phyloP scores from a whole-genome alignment of 2,797 vertebrate genomes.

The Esox lucius region DNA sequence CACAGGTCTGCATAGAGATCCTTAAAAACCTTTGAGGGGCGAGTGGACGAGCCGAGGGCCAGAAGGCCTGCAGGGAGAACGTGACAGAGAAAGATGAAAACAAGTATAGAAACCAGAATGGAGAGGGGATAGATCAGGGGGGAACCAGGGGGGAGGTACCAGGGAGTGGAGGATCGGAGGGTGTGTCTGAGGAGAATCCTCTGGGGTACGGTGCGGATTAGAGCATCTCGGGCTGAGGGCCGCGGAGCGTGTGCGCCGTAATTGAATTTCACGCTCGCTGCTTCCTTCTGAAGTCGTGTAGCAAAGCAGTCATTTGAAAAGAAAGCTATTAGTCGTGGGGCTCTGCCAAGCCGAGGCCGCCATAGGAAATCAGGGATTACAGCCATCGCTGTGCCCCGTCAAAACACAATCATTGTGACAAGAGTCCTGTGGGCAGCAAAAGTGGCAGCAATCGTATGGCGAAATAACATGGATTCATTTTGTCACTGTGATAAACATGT shows the following conservation, averaged over 20 bases:
- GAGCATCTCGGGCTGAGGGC: constrained; percentile 79
- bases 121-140: constrained; percentile 7
- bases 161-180: constrained; percentile 23
- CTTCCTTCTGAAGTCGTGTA: constrained; percentile 93
- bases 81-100: background rate
- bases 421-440: constrained; percentile 33
- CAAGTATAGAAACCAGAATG: background rate
- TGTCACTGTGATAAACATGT: constrained; percentile 17
- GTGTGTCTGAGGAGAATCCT: constrained; percentile 61
- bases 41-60: background rate
- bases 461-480: background rate
- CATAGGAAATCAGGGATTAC: constrained; percentile 77
- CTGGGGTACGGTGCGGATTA: constrained; percentile 75
- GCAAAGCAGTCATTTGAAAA: constrained; percentile 91
- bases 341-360: constrained; percentile 63
- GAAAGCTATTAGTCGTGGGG: constrained; percentile 80
- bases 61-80: background rate
- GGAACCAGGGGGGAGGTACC: background rate
- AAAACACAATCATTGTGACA: constrained; percentile 61
- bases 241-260: constrained; percentile 83
- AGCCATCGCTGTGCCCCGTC: constrained; percentile 56
- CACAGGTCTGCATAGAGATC: background rate
- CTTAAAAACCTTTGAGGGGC: background rate
- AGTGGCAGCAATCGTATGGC: constrained; percentile 32
- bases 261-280: constrained; percentile 94